Percentiles rank a stretch among this genome's conserved stretches.
Evolutionary conservation across 1,140 invertebrate genomes (phyloP).

Genomic region (Acyrthosiphon pisum): DNA sequence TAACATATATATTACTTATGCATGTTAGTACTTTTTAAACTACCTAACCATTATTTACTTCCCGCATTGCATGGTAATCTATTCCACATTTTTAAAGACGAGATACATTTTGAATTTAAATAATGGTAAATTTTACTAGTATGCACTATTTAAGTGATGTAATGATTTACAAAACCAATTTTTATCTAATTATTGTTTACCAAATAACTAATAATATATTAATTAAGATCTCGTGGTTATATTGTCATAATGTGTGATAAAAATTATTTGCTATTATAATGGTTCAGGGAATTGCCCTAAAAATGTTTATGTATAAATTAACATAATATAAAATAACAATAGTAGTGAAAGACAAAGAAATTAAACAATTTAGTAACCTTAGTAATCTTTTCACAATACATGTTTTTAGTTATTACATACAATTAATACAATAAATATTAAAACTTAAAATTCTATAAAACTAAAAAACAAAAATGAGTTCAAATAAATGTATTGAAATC

Average conservation of each 20-base stretch:
- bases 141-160: not conserved
- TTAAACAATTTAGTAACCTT: too few relatives aligned
- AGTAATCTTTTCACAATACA: too few relatives aligned
- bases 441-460: too few relatives aligned
- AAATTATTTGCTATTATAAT: not conserved
- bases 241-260: not conserved
- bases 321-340: too few relatives aligned
- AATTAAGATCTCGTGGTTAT: not conserved
- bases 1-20: not conserved
- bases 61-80: not conserved
- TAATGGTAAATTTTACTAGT: not conserved
- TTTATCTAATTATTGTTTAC: not conserved
- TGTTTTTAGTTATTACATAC: not conserved
- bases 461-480: too few relatives aligned
- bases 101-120: constrained; percentile 55
- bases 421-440: too few relatives aligned
- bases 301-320: too few relatives aligned
- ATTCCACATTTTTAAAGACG: not conserved
- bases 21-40: not conserved
- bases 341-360: too few relatives aligned
- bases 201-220: not conserved
- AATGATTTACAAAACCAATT: not conserved
- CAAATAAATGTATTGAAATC: too few relatives aligned
- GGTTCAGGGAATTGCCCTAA: not conserved
- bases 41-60: not conserved